Percentiles rank a stretch among this genome's conserved stretches.
Evolutionary conservation across 2,113 vertebrate species (phyloP).

Genomic region (Otus sunia): DNA sequence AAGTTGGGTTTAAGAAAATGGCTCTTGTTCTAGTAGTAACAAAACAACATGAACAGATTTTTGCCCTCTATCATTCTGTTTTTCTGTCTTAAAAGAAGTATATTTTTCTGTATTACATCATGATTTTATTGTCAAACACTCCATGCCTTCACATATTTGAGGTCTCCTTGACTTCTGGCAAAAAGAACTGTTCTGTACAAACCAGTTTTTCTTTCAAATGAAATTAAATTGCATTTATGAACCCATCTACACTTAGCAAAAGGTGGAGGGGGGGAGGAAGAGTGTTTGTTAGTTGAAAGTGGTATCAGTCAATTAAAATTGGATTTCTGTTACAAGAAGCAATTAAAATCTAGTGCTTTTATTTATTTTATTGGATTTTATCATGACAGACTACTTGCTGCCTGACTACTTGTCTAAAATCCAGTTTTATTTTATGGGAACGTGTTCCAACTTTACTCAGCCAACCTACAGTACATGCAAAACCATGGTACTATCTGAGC

Average conservation of each 20-base stretch:
- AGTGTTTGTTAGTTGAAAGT: not conserved
- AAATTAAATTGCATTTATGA: not conserved
- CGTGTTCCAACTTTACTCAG: not conserved
- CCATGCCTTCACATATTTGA: not conserved
- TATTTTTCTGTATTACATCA: not conserved
- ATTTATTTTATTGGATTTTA: not conserved
- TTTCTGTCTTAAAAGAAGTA: not conserved
- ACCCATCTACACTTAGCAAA: not conserved
- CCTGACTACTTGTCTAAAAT: not conserved
- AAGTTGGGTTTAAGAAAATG: not conserved
- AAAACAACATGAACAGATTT: not conserved
- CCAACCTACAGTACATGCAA: not conserved
- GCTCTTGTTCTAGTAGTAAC: not conserved
- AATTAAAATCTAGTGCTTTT: not conserved
- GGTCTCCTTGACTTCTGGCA: not conserved
- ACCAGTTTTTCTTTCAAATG: not conserved
- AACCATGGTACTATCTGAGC: not conserved
- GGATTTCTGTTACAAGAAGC: not conserved
- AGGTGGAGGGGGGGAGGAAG: accelerated
- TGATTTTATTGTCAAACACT: not conserved
- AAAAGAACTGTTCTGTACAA: not conserved
- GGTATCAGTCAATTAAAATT: not conserved
- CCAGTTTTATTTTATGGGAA: not conserved
- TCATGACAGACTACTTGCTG: not conserved
- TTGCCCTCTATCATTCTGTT: not conserved